Evolutionary conservation across 2,888 invertebrate genomes (phyloP).

Genomic region (Seira sanloemensis): DNA sequence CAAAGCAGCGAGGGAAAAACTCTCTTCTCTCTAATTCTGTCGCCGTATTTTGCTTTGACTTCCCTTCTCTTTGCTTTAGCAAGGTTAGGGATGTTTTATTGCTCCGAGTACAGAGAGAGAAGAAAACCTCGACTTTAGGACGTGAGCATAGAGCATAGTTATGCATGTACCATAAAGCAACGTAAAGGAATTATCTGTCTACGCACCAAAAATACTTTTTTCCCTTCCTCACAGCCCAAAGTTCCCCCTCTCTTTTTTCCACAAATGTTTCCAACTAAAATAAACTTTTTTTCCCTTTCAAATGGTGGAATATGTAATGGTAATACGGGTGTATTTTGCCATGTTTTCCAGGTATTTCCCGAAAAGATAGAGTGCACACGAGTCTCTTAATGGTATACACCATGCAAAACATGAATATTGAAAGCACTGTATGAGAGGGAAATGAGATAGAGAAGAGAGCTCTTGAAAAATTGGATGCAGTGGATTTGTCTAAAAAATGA

Average conservation of each 20-base stretch:
- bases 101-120: slow-evolving; percentile 33
- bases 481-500: too few species aligned
- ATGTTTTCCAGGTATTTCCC: too few species aligned
- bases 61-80: slow-evolving; percentile 55
- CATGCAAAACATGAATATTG: slow-evolving; percentile 44
- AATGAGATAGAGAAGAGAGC: slow-evolving; percentile 7
- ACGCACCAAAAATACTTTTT: slow-evolving; percentile 20
- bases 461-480: slow-evolving; percentile 41
- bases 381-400: not conserved
- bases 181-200: too few species aligned
- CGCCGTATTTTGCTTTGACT: slow-evolving; percentile 60
- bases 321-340: not conserved
- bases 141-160: too few species aligned
- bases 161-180: too few species aligned
- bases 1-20: too few species aligned
- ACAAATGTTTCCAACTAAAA: slow-evolving; percentile 41
- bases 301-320: not conserved
- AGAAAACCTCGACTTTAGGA: too few species aligned
- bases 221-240: slow-evolving; percentile 30
- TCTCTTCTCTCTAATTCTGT: slow-evolving; percentile 41
- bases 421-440: slow-evolving; percentile 13
- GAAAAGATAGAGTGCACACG: too few species aligned
- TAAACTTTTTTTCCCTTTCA: slow-evolving; percentile 13
- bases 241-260: slow-evolving; percentile 42
- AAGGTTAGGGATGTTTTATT: slow-evolving; percentile 60